Base-by-base conservation (phyloP, 2,113 vertebrate species). In the Ophthalmolycus amberensis region DNA sequence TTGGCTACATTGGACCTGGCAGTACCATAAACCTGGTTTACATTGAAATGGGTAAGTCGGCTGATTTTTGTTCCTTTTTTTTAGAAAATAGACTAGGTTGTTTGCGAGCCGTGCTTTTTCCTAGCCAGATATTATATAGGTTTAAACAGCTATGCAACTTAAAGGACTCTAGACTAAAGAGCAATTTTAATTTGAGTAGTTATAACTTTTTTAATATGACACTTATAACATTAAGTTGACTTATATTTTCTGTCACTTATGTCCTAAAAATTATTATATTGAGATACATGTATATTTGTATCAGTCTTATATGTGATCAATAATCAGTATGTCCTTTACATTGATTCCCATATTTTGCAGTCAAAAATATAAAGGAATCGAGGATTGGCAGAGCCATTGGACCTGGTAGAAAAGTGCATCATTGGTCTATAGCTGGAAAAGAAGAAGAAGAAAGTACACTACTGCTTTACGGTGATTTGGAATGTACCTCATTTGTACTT, bases 21-120 rank as follows among this genome's bases (percentile, higher is more conserved):
- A 22, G 29, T 22, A 29, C 62, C 4, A 9, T 42, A 9, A 1
- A 42, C 9, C 32, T 59, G 29, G 22, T 50, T 34, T 4, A 69
- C 27, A 71, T 59, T 32, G 48, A 34, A 15, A 64, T 8, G 0
- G 52, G 77, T 88, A 62, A 85, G 87, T 84, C 48, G 10, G 0
- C 29, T n/a, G 2, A 63, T 40, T 27, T 40, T 29, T 64, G 4
- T 48, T 72, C 25, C 1, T 16, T 27, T 66, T 34, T 46, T 22
- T 38, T 9, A 42, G 14, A 32, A 34, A n/a, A 11, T 6, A 54
- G 50, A 46, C 50, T 5, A 40, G 22, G 29, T 54, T 46, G 56
- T 7, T 52, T 71, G 6, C 18, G 20, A 32, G 34, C 44, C 3
- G 0, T 34, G 14, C 5, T 38, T 48, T 34, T 54, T 64, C 10